These are phyloP conservation scores for Sycophila texana DNA, from an alignment of 2,888 invertebrate species.

Conservation along the genomic window DNA sequence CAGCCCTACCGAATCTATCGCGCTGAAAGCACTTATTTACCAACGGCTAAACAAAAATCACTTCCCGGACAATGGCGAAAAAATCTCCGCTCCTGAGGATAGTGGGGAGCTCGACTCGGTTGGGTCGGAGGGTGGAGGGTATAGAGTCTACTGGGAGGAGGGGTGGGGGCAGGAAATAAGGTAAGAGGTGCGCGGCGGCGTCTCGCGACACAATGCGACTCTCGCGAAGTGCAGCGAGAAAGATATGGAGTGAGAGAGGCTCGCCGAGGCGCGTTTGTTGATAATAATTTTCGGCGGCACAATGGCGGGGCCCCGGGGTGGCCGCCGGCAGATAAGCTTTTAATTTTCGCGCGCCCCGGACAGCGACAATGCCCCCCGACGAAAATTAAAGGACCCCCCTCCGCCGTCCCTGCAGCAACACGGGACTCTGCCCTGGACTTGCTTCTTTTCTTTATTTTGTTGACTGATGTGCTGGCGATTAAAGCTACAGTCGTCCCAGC, in stretches of 20 bases:
- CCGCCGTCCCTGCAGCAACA: background rate
- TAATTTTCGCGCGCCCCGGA: slow-evolving; percentile 39
- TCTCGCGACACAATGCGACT: background rate
- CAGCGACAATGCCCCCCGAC: slow-evolving; percentile 16
- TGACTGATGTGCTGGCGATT: background rate
- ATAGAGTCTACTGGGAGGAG: slow-evolving; percentile 7
- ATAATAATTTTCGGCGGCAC: slow-evolving; percentile 51
- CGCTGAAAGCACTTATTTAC: no score
- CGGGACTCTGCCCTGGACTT: background rate
- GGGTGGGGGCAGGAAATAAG: background rate
- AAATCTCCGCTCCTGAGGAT: no score
- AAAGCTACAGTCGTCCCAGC: no score
- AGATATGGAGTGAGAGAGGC: slow-evolving; percentile 12
- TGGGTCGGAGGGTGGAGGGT: slow-evolving; percentile 16
- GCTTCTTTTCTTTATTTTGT: background rate
- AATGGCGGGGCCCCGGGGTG: slow-evolving; percentile 20
- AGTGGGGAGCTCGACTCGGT: no score
- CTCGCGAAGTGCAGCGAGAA: background rate
- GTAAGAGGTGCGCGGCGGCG: background rate
- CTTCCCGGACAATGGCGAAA: no score
- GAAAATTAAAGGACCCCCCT: slow-evolving; percentile 40
- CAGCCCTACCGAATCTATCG: no score
- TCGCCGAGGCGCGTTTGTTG: slow-evolving; percentile 33
- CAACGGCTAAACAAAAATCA: no score
- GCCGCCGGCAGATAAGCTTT: slow-evolving; percentile 47